Evolutionary conservation across 1,140 invertebrate genomes (phyloP).

Genomic region (Megathymus violae): DNA sequence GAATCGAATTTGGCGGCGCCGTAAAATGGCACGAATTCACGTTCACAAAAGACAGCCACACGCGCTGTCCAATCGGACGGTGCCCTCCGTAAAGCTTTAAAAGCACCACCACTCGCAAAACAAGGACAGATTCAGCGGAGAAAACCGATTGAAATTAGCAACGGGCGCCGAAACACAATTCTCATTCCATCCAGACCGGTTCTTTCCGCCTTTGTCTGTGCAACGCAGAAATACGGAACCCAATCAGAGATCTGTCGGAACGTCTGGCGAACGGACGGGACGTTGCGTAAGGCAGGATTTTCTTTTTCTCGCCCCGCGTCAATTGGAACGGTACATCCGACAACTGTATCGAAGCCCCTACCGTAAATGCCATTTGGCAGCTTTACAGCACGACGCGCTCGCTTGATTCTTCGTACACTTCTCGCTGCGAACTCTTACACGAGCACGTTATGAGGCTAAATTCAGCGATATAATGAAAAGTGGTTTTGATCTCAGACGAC

Average conservation of each 20-base stretch:
- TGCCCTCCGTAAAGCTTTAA: slow-evolving; percentile 26
- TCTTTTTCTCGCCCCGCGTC: slow-evolving; percentile 41
- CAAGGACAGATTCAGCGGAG: slow-evolving; percentile 25
- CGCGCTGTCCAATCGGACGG: slow-evolving; percentile 28
- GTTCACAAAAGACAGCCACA: slow-evolving; percentile 30
- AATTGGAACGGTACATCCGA: slow-evolving; percentile 30
- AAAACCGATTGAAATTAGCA: slow-evolving; percentile 33
- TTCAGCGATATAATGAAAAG: slow-evolving; percentile 9
- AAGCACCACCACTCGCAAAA: slow-evolving; percentile 27
- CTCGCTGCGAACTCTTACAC: neutral
- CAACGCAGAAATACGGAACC: slow-evolving; percentile 38
- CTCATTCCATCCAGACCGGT: slow-evolving; percentile 22
- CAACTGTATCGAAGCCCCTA: slow-evolving; percentile 27
- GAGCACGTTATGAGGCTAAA: neutral
- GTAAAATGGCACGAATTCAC: slow-evolving; percentile 29
- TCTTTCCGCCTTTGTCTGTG: slow-evolving; percentile 31
- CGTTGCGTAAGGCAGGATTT: slow-evolving; percentile 41
- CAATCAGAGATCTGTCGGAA: slow-evolving; percentile 53
- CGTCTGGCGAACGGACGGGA: slow-evolving; percentile 43
- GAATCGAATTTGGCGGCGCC: slow-evolving; percentile 22
- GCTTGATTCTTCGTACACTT: slow-evolving; percentile 7
- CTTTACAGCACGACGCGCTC: slow-evolving; percentile 6
- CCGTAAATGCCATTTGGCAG: slow-evolving; percentile 20
- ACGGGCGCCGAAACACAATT: slow-evolving; percentile 29
- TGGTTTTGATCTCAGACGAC: neutral